Conservation (phyloP, 2,797 vertebrate species). For the Periophthalmus magnuspinnatus region DNA sequence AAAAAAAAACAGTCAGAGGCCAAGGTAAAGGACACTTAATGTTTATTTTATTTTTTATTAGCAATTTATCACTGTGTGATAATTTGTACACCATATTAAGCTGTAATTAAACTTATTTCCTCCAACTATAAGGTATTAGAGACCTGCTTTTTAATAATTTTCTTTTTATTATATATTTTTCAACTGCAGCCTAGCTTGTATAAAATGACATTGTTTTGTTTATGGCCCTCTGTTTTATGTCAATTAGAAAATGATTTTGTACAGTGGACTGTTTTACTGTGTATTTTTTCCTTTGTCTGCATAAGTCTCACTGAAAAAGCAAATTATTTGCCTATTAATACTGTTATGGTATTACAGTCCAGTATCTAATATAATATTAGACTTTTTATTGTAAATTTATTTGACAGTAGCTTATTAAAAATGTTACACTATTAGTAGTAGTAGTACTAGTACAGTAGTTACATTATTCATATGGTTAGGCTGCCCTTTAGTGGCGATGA, state of each 20-base stretch:
- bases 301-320: too few species aligned
- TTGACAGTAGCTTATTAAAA: too few species aligned
- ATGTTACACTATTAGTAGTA: too few species aligned
- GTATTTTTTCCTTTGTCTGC: constrained; percentile 29
- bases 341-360: too few species aligned
- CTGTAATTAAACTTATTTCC: constrained; percentile 79
- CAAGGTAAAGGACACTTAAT: constrained; percentile 76
- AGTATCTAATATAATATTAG: too few species aligned
- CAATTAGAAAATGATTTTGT: constrained; percentile 81
- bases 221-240: constrained; percentile 80
- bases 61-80: constrained; percentile 93
- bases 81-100: constrained; percentile 86
- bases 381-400: background rate
- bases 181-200: constrained; percentile 79
- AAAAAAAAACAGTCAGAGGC: constrained; percentile 71
- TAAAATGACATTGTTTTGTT: constrained; percentile 77
- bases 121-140: constrained; percentile 79
- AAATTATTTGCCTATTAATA: background rate
- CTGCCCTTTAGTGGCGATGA: constrained; percentile 47
- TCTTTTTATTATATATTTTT: constrained; percentile 78
- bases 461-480: background rate
- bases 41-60: constrained; percentile 78
- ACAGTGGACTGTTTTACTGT: constrained; percentile 65
- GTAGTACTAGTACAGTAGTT: background rate
- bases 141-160: constrained; percentile 81